These are phyloP conservation scores for Seira musarum DNA, from an alignment of 2,888 invertebrate species.

Conservation along the genomic window DNA sequence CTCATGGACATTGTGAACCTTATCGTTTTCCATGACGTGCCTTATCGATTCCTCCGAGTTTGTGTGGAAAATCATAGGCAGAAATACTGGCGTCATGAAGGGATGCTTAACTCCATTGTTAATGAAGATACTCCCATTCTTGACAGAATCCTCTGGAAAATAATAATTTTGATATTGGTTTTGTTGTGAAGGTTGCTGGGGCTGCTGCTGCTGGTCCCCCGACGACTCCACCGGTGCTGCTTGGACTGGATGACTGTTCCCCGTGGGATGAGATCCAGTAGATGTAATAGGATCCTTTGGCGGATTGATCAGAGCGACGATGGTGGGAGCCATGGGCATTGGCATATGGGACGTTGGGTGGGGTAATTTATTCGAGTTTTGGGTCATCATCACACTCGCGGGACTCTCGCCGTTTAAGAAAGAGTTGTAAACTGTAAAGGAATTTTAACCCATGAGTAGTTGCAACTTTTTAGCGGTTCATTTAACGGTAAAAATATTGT, in stretches of 20 bases:
- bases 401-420: background rate
- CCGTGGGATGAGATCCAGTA: no score
- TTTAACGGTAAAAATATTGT: no score
- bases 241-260: background rate
- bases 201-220: background rate
- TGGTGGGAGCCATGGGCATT: background rate
- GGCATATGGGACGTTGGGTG: no score
- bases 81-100: background rate
- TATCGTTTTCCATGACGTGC: background rate
- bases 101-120: conserved; percentile 18
- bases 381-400: background rate
- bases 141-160: conserved; percentile 28
- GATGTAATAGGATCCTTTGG: background rate
- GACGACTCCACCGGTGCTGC: background rate
- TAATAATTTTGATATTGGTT: conserved; percentile 29
- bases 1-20: background rate
- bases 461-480: no score
- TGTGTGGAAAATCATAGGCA: background rate
- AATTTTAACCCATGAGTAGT: no score
- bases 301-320: conserved; percentile 2
- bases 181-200: background rate
- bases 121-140: background rate
- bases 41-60: conserved; percentile 4
- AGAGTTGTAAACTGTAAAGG: no score
- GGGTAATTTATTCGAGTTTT: background rate